Evolutionary conservation across 2,888 invertebrate genomes (phyloP), one percentile per base, ranked within the genome.

Genomic region (Quadriops clusia): DNA sequence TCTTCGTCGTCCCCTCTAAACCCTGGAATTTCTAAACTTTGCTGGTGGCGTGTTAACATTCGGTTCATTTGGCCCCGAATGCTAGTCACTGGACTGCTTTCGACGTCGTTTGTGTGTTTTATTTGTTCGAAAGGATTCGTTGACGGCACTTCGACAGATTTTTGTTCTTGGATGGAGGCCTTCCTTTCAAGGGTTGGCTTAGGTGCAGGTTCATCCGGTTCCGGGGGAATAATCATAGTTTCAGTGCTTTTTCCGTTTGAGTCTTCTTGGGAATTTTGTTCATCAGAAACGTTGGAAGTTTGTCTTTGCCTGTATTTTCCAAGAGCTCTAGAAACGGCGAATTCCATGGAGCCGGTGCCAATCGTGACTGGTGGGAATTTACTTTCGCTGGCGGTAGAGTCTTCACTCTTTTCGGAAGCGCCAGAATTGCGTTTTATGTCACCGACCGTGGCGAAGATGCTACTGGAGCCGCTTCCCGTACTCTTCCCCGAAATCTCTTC

Each of bases 21-120:
- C 52, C 73, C 75, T 2, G 84, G 86, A 49, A 85, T 83, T 58
- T 85, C 85, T 25, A 84, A 65, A 38, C 82, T 85, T 54, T 78
- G 78, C 49, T 81, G 81, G 56, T 79, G 79, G 30, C 77, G 62
- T 4, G 75, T 72, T 41, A 72, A 65, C 53, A 72, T 74, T 50
- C 75, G 68, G 42, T 63, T 70, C 25, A 64, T 64, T 39, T 70
- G 62, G 23, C 70, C 67, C 34, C 74, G 64, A 32, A 68, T 60
- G 47, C 72, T 77, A 36, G 72, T 66, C 26, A 73, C 66, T 22
- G 77, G 77, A 57, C 77, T 79, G 29, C 72, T 69, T 53, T 78
- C 77, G 15, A 59, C 9, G 62, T 60, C 3, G 61, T 56, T 42
- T 74, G n/a, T n/a, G n/a, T n/a, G n/a, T n/a, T n/a, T n/a, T n/a